phyloP scores from a whole-genome alignment of 1,140 invertebrate species.

The Paraescarpia echinospica region DNA sequence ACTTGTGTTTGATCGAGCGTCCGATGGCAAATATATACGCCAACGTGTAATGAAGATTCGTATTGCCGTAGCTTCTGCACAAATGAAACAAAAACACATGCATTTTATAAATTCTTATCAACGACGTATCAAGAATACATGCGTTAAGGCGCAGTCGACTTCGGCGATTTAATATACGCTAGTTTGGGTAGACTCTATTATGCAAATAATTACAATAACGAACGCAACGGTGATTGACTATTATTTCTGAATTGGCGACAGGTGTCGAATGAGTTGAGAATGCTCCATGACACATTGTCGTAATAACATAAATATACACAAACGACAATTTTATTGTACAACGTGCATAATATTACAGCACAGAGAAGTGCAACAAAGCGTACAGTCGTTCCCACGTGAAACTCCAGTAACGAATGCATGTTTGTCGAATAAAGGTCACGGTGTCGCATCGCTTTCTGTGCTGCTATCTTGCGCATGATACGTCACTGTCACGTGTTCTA shows the following conservation, averaged over 20 bases:
- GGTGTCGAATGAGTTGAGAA: background rate
- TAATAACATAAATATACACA: background rate
- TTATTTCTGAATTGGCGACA: background rate
- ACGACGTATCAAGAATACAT: too few relatives aligned
- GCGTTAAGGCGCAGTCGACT: too few relatives aligned
- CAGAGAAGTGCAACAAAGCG: background rate
- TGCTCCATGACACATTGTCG: background rate
- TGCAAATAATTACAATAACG: background rate
- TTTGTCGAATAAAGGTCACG: background rate
- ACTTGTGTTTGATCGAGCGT: too few relatives aligned
- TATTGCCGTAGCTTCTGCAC: too few relatives aligned
- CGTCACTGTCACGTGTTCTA: background rate
- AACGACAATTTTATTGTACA: background rate
- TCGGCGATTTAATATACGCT: too few relatives aligned
- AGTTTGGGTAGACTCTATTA: background rate
- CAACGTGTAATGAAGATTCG: too few relatives aligned
- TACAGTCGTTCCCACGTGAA: background rate
- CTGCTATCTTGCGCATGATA: background rate
- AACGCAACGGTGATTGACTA: background rate
- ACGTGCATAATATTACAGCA: background rate
- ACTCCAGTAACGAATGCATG: background rate
- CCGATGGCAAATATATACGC: too few relatives aligned
- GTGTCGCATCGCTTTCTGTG: background rate
- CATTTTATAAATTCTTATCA: too few relatives aligned
- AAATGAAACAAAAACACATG: too few relatives aligned